Evolutionary conservation across 2,797 vertebrate species (phyloP).

Genomic region (Catostomus latipinnis): DNA sequence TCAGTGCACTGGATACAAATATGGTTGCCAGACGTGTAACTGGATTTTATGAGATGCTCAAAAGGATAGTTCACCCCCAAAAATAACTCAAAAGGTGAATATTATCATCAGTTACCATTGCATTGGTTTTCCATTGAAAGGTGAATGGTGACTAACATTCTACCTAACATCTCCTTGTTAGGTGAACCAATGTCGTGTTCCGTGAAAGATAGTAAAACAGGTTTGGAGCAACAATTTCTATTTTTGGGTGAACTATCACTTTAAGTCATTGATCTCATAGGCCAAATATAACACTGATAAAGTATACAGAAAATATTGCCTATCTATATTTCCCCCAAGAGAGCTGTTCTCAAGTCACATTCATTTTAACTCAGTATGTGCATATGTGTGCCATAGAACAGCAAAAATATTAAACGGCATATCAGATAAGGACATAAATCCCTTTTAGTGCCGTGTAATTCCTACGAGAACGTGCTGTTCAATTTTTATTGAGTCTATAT

Average conservation of each 20-base stretch:
- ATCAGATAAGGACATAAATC: slow-evolving; percentile 55
- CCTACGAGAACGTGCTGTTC: slow-evolving; percentile 28
- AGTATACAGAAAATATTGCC: background rate
- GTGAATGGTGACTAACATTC: no score
- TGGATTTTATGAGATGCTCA: slow-evolving; percentile 5
- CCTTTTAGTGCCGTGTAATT: slow-evolving; percentile 53
- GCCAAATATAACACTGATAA: background rate
- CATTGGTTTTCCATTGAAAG: no score
- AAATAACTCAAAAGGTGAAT: no score
- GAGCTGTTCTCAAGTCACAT: background rate
- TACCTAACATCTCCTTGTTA: no score
- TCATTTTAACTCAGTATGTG: slow-evolving; percentile 1
- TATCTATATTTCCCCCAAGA: background rate
- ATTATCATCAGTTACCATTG: no score
- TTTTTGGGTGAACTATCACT: no score
- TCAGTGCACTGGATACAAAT: slow-evolving; percentile 24
- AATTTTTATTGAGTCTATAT: slow-evolving; percentile 49
- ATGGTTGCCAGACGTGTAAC: slow-evolving; percentile 25
- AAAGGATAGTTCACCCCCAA: no score
- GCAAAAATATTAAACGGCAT: slow-evolving; percentile 35
- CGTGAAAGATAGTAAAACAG: no score
- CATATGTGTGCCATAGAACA: background rate
- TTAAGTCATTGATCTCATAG: background rate
- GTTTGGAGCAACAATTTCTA: no score
- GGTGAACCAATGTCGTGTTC: no score